Evolutionary conservation across 30 jellyfish, hydroid and myxozoan genomes (phyloP), one percentile per base, ranked within the genome.

Genomic region (Turritopsis rubra): DNA sequence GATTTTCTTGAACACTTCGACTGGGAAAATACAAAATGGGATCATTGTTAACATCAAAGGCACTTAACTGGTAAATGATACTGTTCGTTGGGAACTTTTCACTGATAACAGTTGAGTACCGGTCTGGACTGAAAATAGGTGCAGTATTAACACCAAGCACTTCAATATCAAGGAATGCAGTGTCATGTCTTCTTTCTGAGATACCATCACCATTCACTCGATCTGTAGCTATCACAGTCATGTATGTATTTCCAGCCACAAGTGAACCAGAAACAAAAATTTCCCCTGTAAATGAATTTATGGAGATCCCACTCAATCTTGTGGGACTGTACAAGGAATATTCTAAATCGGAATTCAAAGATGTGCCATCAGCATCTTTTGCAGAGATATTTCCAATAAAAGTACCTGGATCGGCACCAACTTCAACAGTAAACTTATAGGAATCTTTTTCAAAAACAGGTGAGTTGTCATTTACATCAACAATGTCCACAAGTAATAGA

Each of bases 381-480:
- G 77, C 77, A 68, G 28, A n/a, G 17, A 68, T 22, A 19, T 68
- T 53, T n/a, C 82, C 78, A 29, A 93, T 52, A 13, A 80, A 20
- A 21, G 85, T 25, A 52, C 89, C 95, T 52, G 75, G 53, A 23
- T 82, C 65, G 8, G 92, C 91, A 52, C 74, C 82, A n/a, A 88
- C 96, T 18, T 75, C 68, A 20, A 84, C 71, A 18, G 86, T 71
- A 25, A 92, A 89, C 28, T 53, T 74, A 27, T 81, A 85, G 24
- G 53, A 79, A 19, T 85, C 53, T 60, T 65, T 81, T 25, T 80
- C 85, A 72, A 88, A 93, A 20, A 79, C 52, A 53, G 98, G 98
- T 28, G 85, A 22, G 75, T 93, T 88, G 77, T 93, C 98, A 83
- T 93, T 93, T 25, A 84, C 94, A 66, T 93, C 98, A 71, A 80